A percentile compares a stretch with the other conserved stretches of the same genome.
Conservation (phyloP, 2,113 vertebrate species). For the Deroptyus accipitrinus region DNA sequence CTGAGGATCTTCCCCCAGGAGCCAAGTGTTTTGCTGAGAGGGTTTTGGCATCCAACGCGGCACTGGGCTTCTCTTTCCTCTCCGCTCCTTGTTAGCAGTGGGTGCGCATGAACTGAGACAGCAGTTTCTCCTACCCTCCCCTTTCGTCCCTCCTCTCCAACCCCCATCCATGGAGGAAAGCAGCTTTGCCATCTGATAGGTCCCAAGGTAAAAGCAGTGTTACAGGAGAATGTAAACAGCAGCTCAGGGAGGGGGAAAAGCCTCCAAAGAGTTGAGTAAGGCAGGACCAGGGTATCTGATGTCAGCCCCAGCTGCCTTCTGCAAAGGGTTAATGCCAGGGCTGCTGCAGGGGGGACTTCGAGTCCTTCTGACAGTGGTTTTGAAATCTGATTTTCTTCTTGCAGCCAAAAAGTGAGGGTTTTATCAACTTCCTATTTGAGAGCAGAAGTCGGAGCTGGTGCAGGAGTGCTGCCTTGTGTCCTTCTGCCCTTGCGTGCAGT, state of each 20-base stretch:
- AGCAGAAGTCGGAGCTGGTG: conserved; percentile 34
- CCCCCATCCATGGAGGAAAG: background rate
- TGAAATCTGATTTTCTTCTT: conserved; percentile 59
- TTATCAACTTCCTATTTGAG: conserved; percentile 52
- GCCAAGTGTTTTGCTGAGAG: background rate
- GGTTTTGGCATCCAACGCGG: background rate
- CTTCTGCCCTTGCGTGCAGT: background rate
- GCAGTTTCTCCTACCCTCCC: background rate
- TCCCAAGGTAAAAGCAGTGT: background rate
- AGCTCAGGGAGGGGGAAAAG: background rate
- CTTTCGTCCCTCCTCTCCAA: background rate
- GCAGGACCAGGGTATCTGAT: background rate
- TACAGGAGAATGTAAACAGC: background rate
- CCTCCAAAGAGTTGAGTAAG: background rate
- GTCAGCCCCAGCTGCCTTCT: background rate
- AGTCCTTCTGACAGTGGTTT: background rate
- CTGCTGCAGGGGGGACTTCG: background rate
- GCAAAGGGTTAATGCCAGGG: conserved; percentile 24
- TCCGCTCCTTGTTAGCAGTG: background rate
- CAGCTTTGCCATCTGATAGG: background rate
- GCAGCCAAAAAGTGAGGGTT: conserved; percentile 37
- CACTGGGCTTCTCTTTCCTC: rapidly evolving
- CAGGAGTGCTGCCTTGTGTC: background rate
- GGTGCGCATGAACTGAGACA: background rate
- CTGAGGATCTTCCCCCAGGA: background rate